A percentile compares a stretch with the other conserved stretches of the same genome.
Evolutionary conservation across 2,888 invertebrate species (phyloP).

Genomic region (Cephus pygmeus): DNA sequence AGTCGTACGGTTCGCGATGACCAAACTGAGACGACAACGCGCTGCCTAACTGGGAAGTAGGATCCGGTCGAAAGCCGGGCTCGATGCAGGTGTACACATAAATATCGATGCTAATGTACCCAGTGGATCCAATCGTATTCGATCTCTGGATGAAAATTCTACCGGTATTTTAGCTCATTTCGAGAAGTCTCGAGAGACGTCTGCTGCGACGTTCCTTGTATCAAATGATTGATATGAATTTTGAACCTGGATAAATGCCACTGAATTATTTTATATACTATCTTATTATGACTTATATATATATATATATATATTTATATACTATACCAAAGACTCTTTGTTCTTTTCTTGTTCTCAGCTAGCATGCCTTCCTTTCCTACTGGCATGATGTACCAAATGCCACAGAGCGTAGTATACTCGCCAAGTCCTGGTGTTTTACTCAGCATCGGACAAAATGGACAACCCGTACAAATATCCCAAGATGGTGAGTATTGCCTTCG

Average conservation of each 20-base stretch:
- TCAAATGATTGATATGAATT: background rate
- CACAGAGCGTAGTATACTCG: conserved; percentile 61
- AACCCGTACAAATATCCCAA: conserved; percentile 61
- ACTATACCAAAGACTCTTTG: background rate
- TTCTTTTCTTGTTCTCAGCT: conserved; percentile 9
- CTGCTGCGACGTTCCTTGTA: background rate
- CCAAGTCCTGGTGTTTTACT: conserved; percentile 59
- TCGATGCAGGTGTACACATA: conserved; percentile 64
- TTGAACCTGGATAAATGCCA: background rate
- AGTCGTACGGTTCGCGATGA: conserved; percentile 60
- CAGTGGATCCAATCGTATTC: conserved; percentile 44
- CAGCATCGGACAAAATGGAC: conserved; percentile 61
- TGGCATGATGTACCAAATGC: conserved; percentile 63
- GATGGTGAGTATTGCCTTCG: conserved; percentile 44
- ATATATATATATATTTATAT: background rate
- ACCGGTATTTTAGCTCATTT: background rate
- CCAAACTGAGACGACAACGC: conserved; percentile 63
- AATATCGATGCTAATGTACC: conserved; percentile 63
- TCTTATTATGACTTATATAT: background rate
- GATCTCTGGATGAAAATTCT: conserved; percentile 1
- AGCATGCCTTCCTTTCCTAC: conserved; percentile 45
- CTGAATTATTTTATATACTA: background rate
- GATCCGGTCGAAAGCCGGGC: conserved; percentile 62
- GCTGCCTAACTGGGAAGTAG: conserved; percentile 64
- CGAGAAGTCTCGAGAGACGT: background rate